A percentile compares a stretch with the other conserved stretches of the same genome.
Evolutionary conservation across 2,797 vertebrate species (phyloP).

Genomic region (Trematomus bernacchii): DNA sequence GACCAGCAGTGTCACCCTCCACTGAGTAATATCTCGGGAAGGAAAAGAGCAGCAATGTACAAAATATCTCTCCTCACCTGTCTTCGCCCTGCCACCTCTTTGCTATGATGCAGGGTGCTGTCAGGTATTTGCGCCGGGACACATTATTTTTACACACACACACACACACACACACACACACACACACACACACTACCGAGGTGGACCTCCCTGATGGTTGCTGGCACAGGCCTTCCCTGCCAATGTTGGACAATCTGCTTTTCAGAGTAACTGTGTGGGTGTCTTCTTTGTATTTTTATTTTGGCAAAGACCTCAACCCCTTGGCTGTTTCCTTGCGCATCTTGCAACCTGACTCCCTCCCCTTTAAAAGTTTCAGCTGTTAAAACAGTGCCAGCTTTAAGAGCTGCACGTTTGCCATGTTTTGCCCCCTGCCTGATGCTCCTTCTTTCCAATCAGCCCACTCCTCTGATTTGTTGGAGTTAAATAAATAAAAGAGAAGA

Average conservation of each 20-base stretch:
- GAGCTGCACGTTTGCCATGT: constrained; percentile 63
- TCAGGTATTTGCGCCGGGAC: constrained; percentile 26
- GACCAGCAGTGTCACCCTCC: constrained; percentile 74
- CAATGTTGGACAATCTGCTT: constrained; percentile 48
- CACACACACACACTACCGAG: not conserved
- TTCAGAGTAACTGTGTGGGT: constrained; percentile 60
- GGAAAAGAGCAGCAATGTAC: constrained; percentile 52
- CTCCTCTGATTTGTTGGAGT: constrained; percentile 68
- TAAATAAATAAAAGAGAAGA: constrained; percentile 56
- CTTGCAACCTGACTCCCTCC: constrained; percentile 58
- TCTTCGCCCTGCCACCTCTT: constrained; percentile 62
- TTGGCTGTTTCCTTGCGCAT: constrained; percentile 57
- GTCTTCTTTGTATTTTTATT: constrained; percentile 62
- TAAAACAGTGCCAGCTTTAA: constrained; percentile 73
- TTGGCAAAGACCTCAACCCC: constrained; percentile 67
- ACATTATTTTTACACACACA: not conserved
- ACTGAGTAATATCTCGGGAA: constrained; percentile 70
- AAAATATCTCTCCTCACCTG: constrained; percentile 61
- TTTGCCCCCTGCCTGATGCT: constrained; percentile 60
- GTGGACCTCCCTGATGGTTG: constrained; percentile 40
- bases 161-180: constrained; percentile 7
- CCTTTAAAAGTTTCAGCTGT: constrained; percentile 53
- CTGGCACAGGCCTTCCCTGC: constrained; percentile 36
- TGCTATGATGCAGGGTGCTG: constrained; percentile 35
- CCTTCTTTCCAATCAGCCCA: constrained; percentile 59